Evolutionary conservation across 2,797 vertebrate genomes (phyloP).

Genomic region (Mormyrus proboscirostris): DNA sequence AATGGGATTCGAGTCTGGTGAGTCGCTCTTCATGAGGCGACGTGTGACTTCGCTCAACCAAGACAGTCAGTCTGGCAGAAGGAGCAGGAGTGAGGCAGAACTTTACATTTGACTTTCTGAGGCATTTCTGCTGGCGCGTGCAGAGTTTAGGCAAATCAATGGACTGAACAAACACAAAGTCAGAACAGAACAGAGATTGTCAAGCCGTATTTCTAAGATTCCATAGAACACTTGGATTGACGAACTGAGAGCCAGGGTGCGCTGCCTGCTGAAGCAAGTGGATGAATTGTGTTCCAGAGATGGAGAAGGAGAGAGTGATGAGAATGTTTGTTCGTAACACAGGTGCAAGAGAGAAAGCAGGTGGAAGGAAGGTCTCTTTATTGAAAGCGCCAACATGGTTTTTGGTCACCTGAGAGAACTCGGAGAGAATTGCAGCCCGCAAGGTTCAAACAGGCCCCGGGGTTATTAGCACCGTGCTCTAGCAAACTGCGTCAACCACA

Average conservation of each 20-base stretch:
- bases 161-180: not conserved
- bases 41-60: not conserved
- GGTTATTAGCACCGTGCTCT: not conserved
- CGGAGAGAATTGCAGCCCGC: not conserved
- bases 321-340: not conserved
- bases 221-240: not conserved
- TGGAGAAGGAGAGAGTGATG: not conserved
- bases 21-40: not conserved
- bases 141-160: not conserved
- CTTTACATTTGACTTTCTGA: not conserved
- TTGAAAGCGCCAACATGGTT: not conserved
- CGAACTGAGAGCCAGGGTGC: not conserved
- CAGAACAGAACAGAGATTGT: not conserved
- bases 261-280: too few species aligned
- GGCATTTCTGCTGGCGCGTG: not conserved
- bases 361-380: not conserved
- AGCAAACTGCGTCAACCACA: not conserved
- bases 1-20: not conserved
- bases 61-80: not conserved
- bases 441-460: not conserved
- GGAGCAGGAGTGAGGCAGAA: not conserved
- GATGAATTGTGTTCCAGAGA: not conserved
- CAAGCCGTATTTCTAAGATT: not conserved
- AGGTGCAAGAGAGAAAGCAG: not conserved
- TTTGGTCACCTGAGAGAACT: not conserved